Evolutionary conservation across 2,888 invertebrate species (phyloP).

Genomic region (Acrocyrtus sp.): DNA sequence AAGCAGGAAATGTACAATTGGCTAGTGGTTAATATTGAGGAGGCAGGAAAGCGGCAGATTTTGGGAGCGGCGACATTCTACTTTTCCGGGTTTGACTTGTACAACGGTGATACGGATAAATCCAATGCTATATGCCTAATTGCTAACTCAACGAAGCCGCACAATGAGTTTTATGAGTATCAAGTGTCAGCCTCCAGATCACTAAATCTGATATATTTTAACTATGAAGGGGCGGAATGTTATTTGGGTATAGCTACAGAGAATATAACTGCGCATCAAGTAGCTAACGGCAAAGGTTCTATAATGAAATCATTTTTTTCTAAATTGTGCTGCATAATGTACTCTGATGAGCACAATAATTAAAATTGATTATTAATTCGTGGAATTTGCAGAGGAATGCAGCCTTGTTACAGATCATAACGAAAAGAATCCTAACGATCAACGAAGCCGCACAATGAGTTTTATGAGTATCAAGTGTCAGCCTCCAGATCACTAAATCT

Average conservation of each 20-base stretch:
- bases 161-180: constrained; percentile 23
- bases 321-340: background rate
- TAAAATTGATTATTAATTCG: too few species aligned
- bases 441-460: background rate
- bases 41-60: constrained; percentile 14
- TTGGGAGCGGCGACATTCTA: constrained; percentile 24
- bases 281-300: constrained; percentile 10
- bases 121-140: constrained; percentile 21
- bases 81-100: constrained; percentile 22
- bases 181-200: background rate
- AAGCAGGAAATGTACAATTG: constrained; percentile 4
- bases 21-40: background rate
- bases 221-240: constrained; percentile 1
- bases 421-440: too few species aligned
- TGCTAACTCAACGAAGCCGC: background rate
- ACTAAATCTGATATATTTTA: constrained; percentile 6
- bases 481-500: constrained; percentile 1
- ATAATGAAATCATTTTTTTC: background rate
- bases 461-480: constrained; percentile 13
- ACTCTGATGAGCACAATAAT: too few species aligned
- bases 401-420: too few species aligned
- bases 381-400: background rate
- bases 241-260: background rate
- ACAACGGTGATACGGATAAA: background rate
- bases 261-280: background rate